Base-by-base conservation (phyloP, 2,888 invertebrate species). In the Agrotis clavis region DNA sequence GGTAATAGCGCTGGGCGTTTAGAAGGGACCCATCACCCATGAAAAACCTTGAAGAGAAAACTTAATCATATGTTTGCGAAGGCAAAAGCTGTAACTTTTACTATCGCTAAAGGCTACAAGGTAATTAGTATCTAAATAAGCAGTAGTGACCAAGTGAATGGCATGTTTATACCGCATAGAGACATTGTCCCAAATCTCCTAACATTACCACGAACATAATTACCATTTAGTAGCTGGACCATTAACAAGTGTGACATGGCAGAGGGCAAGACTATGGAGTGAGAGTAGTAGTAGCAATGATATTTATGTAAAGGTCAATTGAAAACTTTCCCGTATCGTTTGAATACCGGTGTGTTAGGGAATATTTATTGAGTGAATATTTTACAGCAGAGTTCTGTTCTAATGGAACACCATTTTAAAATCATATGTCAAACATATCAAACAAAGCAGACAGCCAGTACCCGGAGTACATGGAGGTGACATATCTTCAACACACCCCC, bases 311-410 rank as follows among this genome's bases (percentile, higher is more conserved):
- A 81, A 85, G 82, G 86, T 82, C 84, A 81, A 84, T 86, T 82
- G 85, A 78, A 67, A 86, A 88, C 86, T 89, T 88, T 84, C 83
- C 80, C 83, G 82, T 83, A 69, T 79, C 74, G 71, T 74, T 77
- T 78, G 70, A 86, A 87, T 68, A 86, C 83, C 86, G 76, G 83
- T n/a, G n/a, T n/a, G n/a, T n/a, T n/a, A n/a, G n/a, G n/a, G n/a
- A n/a, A n/a, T n/a, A n/a, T n/a, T n/a, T n/a, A n/a, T n/a, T n/a
- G n/a, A n/a, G n/a, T n/a, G n/a, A n/a, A n/a, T n/a, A n/a, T n/a
- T n/a, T n/a, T n/a, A n/a, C n/a, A n/a, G n/a, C n/a, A n/a, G n/a
- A n/a, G n/a, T n/a, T n/a, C n/a, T n/a, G n/a, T n/a, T n/a, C n/a
- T n/a, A n/a, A n/a, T n/a, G n/a, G n/a, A n/a, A n/a, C n/a, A n/a